These are phyloP conservation scores for Collichthys lucidus DNA, from an alignment of 2,113 vertebrate species.

Conservation along the genomic window DNA sequence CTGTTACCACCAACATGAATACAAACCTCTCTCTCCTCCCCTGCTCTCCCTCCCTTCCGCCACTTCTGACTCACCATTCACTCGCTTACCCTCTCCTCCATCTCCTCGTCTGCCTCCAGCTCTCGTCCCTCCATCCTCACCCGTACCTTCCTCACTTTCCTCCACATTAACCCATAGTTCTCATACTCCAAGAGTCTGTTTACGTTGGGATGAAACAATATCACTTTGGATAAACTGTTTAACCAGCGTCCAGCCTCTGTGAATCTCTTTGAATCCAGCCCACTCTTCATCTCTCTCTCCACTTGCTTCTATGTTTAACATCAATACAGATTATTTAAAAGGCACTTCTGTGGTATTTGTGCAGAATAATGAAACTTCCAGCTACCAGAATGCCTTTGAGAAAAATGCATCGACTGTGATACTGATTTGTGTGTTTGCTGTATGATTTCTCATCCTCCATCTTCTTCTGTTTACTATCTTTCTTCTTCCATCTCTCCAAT, in stretches of 20 bases:
- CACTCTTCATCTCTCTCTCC: neutral
- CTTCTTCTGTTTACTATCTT: neutral
- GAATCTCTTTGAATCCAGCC: neutral
- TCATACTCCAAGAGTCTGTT: neutral
- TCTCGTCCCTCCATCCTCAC: neutral
- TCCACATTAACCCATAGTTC: slow-evolving; percentile 1
- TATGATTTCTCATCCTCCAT: neutral
- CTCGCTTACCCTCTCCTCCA: slow-evolving; percentile 48
- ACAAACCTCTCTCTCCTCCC: slow-evolving; percentile 71
- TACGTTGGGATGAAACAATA: neutral
- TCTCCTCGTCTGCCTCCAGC: slow-evolving; percentile 9
- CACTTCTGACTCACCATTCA: slow-evolving; percentile 73
- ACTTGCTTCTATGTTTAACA: slow-evolving; percentile 13
- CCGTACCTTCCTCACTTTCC: slow-evolving; percentile 5
- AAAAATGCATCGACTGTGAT: neutral
- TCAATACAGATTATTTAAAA: slow-evolving; percentile 13
- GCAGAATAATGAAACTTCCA: neutral
- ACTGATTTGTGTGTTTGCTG: slow-evolving; percentile 13
- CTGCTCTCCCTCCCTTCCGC: slow-evolving; percentile 60
- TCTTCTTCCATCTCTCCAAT: neutral
- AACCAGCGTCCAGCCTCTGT: neutral
- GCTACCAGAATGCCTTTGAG: neutral
- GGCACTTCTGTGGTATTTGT: neutral
- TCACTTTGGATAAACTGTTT: neutral
- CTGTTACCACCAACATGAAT: slow-evolving; percentile 81